Evolutionary conservation across 2,113 vertebrate species (phyloP), one percentile per base, ranked within the genome.

Genomic region (Nothobranchius kuhntae): DNA sequence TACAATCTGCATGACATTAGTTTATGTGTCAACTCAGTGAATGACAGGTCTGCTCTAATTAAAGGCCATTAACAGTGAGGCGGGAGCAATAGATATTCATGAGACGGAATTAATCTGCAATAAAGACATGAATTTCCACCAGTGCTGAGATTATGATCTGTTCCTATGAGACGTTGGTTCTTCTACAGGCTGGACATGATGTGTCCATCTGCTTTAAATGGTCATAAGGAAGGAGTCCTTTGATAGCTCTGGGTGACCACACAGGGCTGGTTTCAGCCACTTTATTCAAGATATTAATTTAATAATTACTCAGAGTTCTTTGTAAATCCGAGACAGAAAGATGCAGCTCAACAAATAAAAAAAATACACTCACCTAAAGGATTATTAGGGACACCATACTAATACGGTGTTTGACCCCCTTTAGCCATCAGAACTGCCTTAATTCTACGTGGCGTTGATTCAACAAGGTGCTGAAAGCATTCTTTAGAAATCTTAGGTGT

Each of bases 61-160:
- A 89, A 84, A 82, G 75, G 72, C 47, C 68, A 61, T 70, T 83
- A 54, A 0, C 75, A 80, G 76, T 75, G 82, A 77, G 75, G 55
- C n/a, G 63, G 69, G 84, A 71, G 73, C 77, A 15, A 83, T 87
- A 89, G 87, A 90, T 88, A 87, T 90, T 92, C 83, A 91, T 87
- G 87, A 90, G 83, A 84, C 71, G 80, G 83, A 81, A 78, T 82
- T 87, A 81, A 90, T 89, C 86, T 82, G 89, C 85, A 87, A 89
- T 90, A 91, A 91, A 89, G 68, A 75, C 36, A 15, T 21, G 42
- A 81, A 89, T 86, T 70, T 68, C 78, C 83, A 61, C 56, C 77
- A 58, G 75, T 62, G 55, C 80, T 21, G 77, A 71, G 73, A 70
- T 56, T 36, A 57, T 45, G 56, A 77, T 68, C 51, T 36, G 51